Evolutionary conservation across 2,113 vertebrate genomes (phyloP), one percentile per base, ranked within the genome.

Genomic region (Lamprotornis superbus): DNA sequence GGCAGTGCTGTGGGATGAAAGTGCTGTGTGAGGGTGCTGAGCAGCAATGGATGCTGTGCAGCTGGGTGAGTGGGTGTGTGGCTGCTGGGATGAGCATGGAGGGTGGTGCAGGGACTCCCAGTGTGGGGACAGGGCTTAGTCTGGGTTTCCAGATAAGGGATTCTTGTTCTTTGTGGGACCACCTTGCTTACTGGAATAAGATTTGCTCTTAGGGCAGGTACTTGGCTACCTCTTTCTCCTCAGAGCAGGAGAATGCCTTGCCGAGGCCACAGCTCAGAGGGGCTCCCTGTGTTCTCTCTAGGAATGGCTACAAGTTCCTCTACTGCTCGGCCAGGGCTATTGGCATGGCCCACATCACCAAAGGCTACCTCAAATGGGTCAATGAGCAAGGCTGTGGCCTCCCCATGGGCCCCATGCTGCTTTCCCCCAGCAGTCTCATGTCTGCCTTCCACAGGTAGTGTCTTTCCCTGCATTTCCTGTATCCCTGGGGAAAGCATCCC

Each of bases 231-330:
- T 44, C 18, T 39, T 35, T 39, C 18, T n/a, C 21, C 9, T 30
- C 0, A 2, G 56, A 46, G 37, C 22, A 14, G 57, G 40, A 82
- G 39, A 24, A 37, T 30, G 6, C 39, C 22, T 8, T 37, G 75
- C 20, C 9, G 9, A 22, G 46, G 25, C 12, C 39, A 9, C 39
- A 35, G 64, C 77, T 87, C 69, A 40, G 69, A 50, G 25, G 15
- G 6, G 6, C 33, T 92, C 60, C 42, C 42, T 92, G 39, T 67
- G 23, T 47, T 79, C 31, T 77, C 67, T 56, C 55, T 90, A 99
- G 99, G 97, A 99, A 99, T 3, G 99, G 99, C 60, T 99, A 99
- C 95, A 99, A 99, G 96, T 99, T 99, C 97, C 98, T 99, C 84
- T 99, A 99, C 93, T 99, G 99, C 91, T 99, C 99, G 0, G 99